Base-by-base conservation (phyloP, 2,888 invertebrate species). In the Phytoseiulus persimilis region DNA sequence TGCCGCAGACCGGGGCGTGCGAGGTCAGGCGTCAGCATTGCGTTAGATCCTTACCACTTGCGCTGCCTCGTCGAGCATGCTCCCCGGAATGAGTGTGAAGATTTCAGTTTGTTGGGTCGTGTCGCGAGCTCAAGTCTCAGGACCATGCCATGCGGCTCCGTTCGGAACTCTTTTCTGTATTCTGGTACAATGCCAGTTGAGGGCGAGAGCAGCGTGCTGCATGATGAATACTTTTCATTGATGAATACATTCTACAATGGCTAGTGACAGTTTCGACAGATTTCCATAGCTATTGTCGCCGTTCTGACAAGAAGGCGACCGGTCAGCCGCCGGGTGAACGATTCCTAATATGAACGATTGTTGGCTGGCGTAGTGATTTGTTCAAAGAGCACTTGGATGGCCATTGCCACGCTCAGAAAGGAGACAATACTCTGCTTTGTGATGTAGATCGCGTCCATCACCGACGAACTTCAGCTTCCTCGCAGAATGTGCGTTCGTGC, bases 401-500 rank as follows among this genome's bases (percentile, higher is more conserved):
- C 6, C 11, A 83, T 31, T 83, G 32, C 83, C 31, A 31, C 32
- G 31, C 83, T 83, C 31, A 23, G 32, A 83, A 31, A 83, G 31
- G 83, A 83, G 32, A 83, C 83, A 83, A 83, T 31, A 31, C 32
- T 33, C 83, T 31, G 83, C 33, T 33, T 83, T 33, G 83, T 83
- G 83, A 83, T 31, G 33, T 31, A 83, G 32, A 83, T 33, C 33
- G 31, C 33, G 83, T 83, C 83, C 31, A 83, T 31, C 33, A 23
- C 83, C 31, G 31, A 31, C 33, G 31, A 83, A 83, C 32, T 31
- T 32, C 6, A 83, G 33, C 31, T 33, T 83, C 33, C 31, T 11
- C 32, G 31, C 31, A 83, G 83, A 33, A 87, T 45, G 32, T n/a
- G 32, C 87, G 33, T n/a, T 87, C 87, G 87, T 33, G 87, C 33